A percentile compares a stretch with the other conserved stretches of the same genome.
These are phyloP conservation scores for Gulo gulo DNA, from an alignment of 2,113 vertebrate genomes.

Conservation along the genomic window DNA sequence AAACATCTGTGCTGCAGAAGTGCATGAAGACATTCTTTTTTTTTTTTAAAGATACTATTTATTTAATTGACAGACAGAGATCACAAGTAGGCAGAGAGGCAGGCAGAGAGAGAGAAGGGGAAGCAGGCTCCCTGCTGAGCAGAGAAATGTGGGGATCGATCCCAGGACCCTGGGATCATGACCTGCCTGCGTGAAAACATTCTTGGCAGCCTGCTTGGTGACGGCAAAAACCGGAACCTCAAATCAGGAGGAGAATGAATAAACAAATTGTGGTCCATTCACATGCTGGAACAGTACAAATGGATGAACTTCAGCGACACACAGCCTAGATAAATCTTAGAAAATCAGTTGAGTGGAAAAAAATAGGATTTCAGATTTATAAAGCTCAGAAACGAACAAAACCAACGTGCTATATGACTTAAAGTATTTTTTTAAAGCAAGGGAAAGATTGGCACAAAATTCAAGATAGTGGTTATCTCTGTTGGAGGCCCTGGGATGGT, in stretches of 20 bases:
- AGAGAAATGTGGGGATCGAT: too few species aligned
- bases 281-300: background rate
- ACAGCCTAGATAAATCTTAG: background rate
- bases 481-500: accelerated
- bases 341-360: background rate
- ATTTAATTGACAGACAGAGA: too few species aligned
- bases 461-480: accelerated
- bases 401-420: background rate
- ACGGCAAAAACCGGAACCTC: accelerated
- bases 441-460: background rate
- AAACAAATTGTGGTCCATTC: accelerated
- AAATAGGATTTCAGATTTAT: background rate
- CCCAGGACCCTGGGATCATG: too few species aligned
- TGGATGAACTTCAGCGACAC: background rate
- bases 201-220: background rate
- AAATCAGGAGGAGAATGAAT: background rate
- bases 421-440: background rate
- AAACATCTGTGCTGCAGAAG: accelerated
- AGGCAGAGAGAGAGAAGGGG: too few species aligned
- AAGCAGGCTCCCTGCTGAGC: too few species aligned
- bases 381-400: background rate
- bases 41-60: too few species aligned
- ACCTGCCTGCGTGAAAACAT: background rate
- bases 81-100: too few species aligned
- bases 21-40: too few species aligned